Conservation (phyloP, 2,888 invertebrate genomes). For the Clepsis dumicolana region DNA sequence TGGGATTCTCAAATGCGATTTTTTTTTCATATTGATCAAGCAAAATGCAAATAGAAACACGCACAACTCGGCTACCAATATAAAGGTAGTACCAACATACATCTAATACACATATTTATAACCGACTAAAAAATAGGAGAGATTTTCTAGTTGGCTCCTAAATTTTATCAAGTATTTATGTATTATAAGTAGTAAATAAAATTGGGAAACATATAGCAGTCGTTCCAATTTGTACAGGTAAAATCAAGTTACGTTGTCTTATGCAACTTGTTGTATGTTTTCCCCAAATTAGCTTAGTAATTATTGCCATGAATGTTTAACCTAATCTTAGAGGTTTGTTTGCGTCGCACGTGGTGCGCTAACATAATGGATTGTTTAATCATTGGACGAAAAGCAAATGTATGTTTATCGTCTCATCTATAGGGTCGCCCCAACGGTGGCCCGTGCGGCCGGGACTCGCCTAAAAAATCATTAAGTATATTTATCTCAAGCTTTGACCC, state of each 20-base stretch:
- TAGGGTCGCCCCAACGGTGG: neutral
- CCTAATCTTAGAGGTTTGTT: constrained; percentile 10
- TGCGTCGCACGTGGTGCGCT: constrained; percentile 8
- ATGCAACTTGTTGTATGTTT: constrained; percentile 2
- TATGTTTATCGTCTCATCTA: constrained; percentile 5
- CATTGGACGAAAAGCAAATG: constrained; percentile 8
- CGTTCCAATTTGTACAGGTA: neutral
- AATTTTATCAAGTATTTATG: too few relatives aligned
- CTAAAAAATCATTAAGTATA: neutral
- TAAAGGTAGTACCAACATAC: too few relatives aligned
- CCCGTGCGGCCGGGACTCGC: neutral
- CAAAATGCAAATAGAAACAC: constrained; percentile 12
- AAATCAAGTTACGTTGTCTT: neutral
- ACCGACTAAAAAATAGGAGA: too few relatives aligned
- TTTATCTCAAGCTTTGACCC: neutral
- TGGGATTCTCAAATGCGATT: neutral
- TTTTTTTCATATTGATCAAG: constrained; percentile 4
- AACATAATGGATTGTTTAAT: constrained; percentile 11
- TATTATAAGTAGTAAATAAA: neutral
- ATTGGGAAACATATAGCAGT: neutral
- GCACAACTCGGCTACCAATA: constrained; percentile 7
- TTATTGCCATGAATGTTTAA: constrained; percentile 17
- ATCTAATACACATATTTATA: too few relatives aligned
- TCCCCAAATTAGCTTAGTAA: constrained; percentile 3
- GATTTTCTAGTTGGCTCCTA: too few relatives aligned